Base-by-base conservation (phyloP, 1,140 invertebrate species). In the Bombus ignitus region DNA sequence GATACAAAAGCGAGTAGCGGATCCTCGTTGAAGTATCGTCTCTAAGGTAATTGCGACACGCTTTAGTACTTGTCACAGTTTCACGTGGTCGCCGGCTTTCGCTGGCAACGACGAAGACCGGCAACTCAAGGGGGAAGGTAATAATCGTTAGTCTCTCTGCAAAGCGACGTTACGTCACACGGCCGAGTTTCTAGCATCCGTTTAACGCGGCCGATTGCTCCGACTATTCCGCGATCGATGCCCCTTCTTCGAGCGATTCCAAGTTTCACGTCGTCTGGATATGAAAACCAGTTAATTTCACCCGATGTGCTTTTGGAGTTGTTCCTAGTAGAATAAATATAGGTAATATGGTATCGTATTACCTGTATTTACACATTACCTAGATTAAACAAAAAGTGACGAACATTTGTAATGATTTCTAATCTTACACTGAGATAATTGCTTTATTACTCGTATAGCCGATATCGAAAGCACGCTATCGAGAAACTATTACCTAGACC, bases 31-130 rank as follows among this genome's bases (percentile, higher is more conserved):
- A 59, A 82, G 70, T 65, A 65, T 71, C 71, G 79, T 82, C 74
- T 74, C 66, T 32, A 42, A 32, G 86, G 86, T 88, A 90, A 90
- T 90, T 90, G 88, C 78, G 81, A 85, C 88, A 90, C 78, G 89
- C 75, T 89, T 90, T 75, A 81, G 70, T 74, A 88, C 68, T 87
- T 73, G 81, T 87, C 70, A 66, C 81, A 85, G 77, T 89, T 87
- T 89, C 74, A 85, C 89, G 82, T 71, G 78, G 35, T 59, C 70
- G 42, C 57, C 77, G 75, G 86, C 87, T 89, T 89, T 90, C 82
- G 88, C 81, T 68, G 75, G 73, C 68, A 76, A 76, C 68, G 18
- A 37, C 78, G n/a, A 66, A 37, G 37, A 70, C n/a, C 66, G 35
- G 28, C 39, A 22, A 28, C 35, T 71, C 35, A 62, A 37, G 62